Percentiles rank a stretch among this genome's conserved stretches.
Conservation (phyloP, 2,113 vertebrate species). For the Microcebus tavaratra region DNA sequence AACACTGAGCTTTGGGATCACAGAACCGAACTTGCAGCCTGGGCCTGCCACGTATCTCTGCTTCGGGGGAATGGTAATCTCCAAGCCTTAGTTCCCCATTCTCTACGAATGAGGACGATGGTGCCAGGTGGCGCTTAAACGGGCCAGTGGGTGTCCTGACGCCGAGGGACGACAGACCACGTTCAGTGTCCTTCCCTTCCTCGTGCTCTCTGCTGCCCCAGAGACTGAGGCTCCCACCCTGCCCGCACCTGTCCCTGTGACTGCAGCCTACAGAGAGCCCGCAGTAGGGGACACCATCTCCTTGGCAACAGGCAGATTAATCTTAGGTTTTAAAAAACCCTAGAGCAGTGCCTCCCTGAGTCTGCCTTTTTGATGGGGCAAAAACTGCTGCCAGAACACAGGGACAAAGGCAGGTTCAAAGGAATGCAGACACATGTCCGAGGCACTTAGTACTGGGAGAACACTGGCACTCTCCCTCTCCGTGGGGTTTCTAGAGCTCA, state of each 20-base stretch:
- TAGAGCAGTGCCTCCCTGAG: neutral
- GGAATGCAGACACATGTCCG: neutral
- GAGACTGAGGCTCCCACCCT: neutral
- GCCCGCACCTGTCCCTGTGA: neutral
- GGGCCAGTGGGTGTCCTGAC: neutral
- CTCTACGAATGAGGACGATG: neutral
- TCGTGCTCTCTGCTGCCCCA: neutral
- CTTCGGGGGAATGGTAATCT: neutral
- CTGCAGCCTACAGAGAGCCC: neutral
- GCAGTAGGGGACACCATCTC: slow-evolving; percentile 13
- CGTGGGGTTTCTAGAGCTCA: neutral
- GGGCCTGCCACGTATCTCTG: fast-evolving
- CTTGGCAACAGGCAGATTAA: slow-evolving; percentile 40
- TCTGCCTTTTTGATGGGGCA: neutral
- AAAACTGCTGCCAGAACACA: neutral
- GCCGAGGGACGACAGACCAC: fast-evolving
- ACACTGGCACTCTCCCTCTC: neutral
- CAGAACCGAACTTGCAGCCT: neutral
- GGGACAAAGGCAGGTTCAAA: neutral
- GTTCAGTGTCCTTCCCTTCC: neutral
- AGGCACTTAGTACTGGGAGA: neutral
- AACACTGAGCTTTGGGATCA: neutral
- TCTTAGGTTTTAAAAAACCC: slow-evolving; percentile 36
- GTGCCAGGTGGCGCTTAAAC: fast-evolving
- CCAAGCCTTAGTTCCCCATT: neutral